Evolutionary conservation across 2,888 invertebrate species (phyloP), one percentile per base, ranked within the genome.

Genomic region (Heliconius ethilla): DNA sequence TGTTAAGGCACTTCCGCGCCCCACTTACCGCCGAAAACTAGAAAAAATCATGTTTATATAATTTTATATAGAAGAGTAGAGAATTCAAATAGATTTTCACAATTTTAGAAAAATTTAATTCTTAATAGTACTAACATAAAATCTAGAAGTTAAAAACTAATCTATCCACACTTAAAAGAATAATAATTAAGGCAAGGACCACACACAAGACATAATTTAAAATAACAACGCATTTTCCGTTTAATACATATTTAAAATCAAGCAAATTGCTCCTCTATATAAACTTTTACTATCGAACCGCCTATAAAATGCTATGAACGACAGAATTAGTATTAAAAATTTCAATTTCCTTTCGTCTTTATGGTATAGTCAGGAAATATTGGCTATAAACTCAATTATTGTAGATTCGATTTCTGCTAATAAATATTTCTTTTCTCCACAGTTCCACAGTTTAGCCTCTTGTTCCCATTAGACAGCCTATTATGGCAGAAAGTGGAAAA

Each of bases 231-330:
- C 9, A 25, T 45, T 69, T 69, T 25, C 33, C 69, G 45, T 69
- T 40, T 25, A n/a, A n/a, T n/a, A n/a, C 25, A 69, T 69, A 37
- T 69, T 15, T 15, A 69, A 25, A 69, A 69, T 69, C 25, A 69
- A 40, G 15, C 69, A 69, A 69, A 69, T 69, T 69, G 40, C 69
- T 69, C 18, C 11, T 69, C 37, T 37, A 40, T 69, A 69, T 69
- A 69, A 69, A 69, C 5, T 69, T 69, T 69, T 45, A 69, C 40
- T 45, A 40, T 22, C 69, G 69, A 69, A 37, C 11, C 69, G 40
- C 69, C 69, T 63, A 63, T 63, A 63, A 63, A 63, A 63, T 63
- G 63, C 63, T 63, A 63, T 63, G 63, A 63, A 63, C 63, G 63
- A 29, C 27, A 63, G 63, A 63, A 63, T 63, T 27, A 63, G 63